phyloP scores from a whole-genome alignment of 2,797 vertebrate species.

The Coregonus ussuriensis region DNA sequence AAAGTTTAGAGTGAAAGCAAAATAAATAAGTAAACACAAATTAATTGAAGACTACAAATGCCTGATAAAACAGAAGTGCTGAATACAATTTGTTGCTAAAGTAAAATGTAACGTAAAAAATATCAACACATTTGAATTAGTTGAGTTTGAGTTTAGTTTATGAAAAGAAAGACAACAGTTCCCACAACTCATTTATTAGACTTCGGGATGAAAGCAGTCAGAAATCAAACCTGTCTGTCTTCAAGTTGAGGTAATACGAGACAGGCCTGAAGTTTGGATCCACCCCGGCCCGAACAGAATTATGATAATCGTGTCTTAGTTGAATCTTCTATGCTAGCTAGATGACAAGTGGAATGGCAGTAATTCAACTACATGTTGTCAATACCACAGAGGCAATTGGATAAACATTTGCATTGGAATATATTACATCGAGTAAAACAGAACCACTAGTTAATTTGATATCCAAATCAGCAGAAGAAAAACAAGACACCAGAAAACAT shows the following conservation, averaged over 20 bases:
- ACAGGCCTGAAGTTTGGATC: neutral
- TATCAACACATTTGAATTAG: slow-evolving; percentile 1
- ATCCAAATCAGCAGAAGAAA: neutral
- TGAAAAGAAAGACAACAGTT: too few relatives aligned
- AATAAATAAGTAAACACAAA: slow-evolving; percentile 50
- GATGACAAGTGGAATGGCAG: neutral
- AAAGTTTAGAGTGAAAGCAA: slow-evolving; percentile 40
- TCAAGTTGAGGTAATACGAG: neutral
- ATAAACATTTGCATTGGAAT: neutral
- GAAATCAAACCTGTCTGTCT: slow-evolving; percentile 2
- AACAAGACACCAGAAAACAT: neutral
- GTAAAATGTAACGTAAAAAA: slow-evolving; percentile 19
- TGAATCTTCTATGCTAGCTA: neutral
- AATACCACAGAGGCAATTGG: neutral
- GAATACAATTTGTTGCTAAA: slow-evolving; percentile 34
- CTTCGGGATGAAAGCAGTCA: too few relatives aligned
- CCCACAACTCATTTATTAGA: too few relatives aligned
- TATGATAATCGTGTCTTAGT: neutral
- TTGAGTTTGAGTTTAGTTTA: neutral
- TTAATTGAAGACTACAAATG: slow-evolving; percentile 18
- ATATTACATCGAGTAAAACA: too few relatives aligned
- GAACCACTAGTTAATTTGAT: neutral
- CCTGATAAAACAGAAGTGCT: slow-evolving; percentile 5
- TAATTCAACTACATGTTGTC: neutral
- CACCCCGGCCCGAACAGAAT: neutral